Evolutionary conservation across 2,888 invertebrate species (phyloP), one percentile per base, ranked within the genome.

Genomic region (Chaetoderma sp.): DNA sequence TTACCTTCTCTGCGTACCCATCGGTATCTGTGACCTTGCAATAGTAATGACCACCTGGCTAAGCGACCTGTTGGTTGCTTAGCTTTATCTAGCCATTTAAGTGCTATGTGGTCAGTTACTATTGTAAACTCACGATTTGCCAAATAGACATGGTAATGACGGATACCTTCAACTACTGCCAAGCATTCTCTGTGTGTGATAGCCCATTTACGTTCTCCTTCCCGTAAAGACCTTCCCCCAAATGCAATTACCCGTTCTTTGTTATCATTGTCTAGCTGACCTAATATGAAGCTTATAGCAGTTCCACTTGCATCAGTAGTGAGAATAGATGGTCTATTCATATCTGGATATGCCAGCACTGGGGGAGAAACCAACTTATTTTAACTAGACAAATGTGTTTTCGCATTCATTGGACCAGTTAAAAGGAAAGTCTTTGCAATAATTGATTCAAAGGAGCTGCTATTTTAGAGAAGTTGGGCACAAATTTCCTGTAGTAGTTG

Each of bases 401-500:
- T 79, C 67, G 57, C 79, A 80, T 6, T 63, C 23, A 18, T 64
- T 60, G 1, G 61, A 63, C 80, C 81, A 82, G 10, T 61, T 36
- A 36, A 73, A 80, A 25, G 60, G 56, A 27, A 52, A 47, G 54
- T 76, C 70, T 47, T 72, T 77, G 72, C 27, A 79, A 64, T n/a
- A 80, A 56, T 0, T 55, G 28, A 64, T 83, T 74, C 13, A 84
- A 60, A 0, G 81, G 82, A 25, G 65, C 67, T 45, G 76, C 61
- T 4, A 76, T 67, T 0, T 59, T 62, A 5, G 80, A 62, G 1
- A 80, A 60, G 23, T 74, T 72, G 4, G 72, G 72, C 0, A 83
- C 63, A 72, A 85, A 86, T 57, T 75, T 75, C 4, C 75, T 72
- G 65, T 84, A 84, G 72, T 80, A 85, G 70, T 83, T 81, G 39